phyloP scores from a whole-genome alignment of 2,113 vertebrate genomes.

The Fulmarus glacialis region DNA sequence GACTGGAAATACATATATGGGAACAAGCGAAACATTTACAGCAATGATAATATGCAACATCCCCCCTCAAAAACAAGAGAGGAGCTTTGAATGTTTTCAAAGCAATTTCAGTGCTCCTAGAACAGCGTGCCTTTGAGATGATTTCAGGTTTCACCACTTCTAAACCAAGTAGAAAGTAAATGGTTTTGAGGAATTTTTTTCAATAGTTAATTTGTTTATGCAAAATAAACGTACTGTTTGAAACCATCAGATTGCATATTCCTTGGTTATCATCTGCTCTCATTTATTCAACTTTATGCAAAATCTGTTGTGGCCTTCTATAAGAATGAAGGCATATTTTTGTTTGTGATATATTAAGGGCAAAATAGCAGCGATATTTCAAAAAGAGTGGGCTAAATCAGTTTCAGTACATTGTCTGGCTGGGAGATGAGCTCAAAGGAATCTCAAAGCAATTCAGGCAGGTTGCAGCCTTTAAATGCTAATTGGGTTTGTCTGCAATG shows the following conservation, averaged over 20 bases:
- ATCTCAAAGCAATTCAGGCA: background rate
- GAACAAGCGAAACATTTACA: background rate
- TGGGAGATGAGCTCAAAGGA: slow-evolving; percentile 26
- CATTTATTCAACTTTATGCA: slow-evolving; percentile 18
- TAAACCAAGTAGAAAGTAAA: background rate
- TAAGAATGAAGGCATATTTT: background rate
- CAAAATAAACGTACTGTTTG: background rate
- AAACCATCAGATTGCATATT: background rate
- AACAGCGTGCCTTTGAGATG: background rate
- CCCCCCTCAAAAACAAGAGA: background rate
- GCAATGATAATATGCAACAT: background rate
- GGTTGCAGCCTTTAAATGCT: slow-evolving; percentile 36
- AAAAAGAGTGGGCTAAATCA: slow-evolving; percentile 25
- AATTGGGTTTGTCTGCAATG: slow-evolving; percentile 12
- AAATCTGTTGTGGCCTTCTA: background rate
- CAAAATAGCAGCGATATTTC: slow-evolving; percentile 7
- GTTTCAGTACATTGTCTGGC: slow-evolving; percentile 10
- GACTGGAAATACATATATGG: background rate
- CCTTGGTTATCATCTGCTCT: background rate
- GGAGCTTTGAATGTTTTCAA: background rate
- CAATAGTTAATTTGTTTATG: slow-evolving; percentile 39
- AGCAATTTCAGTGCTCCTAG: background rate
- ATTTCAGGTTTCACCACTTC: background rate
- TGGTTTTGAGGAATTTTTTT: background rate
- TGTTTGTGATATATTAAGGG: slow-evolving; percentile 42